phyloP scores from a whole-genome alignment of 2,888 invertebrate species.

The Limulus polyphemus region DNA sequence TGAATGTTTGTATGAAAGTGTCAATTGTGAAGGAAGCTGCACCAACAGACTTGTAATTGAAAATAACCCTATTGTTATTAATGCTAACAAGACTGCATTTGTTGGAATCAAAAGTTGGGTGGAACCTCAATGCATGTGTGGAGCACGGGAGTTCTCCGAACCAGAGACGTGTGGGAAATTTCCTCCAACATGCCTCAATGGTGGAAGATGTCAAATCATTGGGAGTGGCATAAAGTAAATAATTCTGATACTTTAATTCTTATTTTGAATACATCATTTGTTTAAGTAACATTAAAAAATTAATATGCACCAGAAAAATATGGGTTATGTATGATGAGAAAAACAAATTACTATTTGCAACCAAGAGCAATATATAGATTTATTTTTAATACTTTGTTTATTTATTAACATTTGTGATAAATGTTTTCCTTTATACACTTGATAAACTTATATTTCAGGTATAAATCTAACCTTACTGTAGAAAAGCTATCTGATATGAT shows the following conservation, averaged over 20 bases:
- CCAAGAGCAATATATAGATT: no score
- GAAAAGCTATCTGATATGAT: no score
- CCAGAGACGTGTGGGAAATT: conserved; percentile 69
- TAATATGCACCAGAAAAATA: no score
- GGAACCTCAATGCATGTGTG: conserved; percentile 82
- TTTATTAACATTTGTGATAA: no score
- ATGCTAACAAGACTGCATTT: conserved; percentile 90
- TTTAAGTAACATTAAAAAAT: no score
- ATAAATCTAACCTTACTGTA: no score
- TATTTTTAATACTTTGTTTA: no score
- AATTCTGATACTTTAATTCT: background rate
- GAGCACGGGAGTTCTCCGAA: conserved; percentile 72
- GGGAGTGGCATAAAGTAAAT: conserved; percentile 52
- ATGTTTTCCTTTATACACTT: no score
- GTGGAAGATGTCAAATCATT: conserved; percentile 86
- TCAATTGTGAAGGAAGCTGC: conserved; percentile 91
- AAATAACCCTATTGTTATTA: conserved; percentile 54
- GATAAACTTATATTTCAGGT: no score
- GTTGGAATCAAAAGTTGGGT: conserved; percentile 92
- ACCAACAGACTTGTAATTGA: conserved; percentile 69
- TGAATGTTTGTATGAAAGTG: conserved; percentile 86
- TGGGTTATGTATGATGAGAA: no score
- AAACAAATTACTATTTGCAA: no score
- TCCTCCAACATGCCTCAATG: conserved; percentile 70
- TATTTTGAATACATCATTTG: no score